Percentiles rank a stretch among this genome's conserved stretches.
These are phyloP conservation scores for Isichthys henryi DNA, from an alignment of 2,113 vertebrate genomes.

Conservation along the genomic window DNA sequence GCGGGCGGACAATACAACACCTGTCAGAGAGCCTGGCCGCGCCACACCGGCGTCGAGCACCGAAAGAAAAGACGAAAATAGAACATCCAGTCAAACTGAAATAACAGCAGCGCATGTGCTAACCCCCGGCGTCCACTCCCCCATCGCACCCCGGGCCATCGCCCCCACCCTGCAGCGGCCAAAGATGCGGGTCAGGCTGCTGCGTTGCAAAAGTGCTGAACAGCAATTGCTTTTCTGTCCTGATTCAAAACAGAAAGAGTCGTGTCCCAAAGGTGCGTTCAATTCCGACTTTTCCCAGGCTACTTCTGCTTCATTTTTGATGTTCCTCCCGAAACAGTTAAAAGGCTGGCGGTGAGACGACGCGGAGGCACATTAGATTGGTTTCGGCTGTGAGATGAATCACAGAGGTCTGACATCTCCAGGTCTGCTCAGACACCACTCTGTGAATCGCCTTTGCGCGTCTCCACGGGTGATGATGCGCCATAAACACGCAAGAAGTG, in stretches of 20 bases:
- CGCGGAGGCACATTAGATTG: background rate
- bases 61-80: constrained; percentile 19
- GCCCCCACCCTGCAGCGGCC: background rate
- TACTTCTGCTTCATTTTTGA: background rate
- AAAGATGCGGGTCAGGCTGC: background rate
- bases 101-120: background rate
- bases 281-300: background rate
- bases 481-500: background rate
- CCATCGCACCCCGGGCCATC: background rate
- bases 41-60: background rate
- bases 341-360: background rate
- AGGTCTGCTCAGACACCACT: background rate
- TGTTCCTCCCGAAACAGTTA: background rate
- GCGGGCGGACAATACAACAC: constrained; percentile 62
- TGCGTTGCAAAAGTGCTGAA: background rate
- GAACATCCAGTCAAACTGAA: constrained; percentile 1
- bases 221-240: background rate
- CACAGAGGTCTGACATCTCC: background rate
- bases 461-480: background rate
- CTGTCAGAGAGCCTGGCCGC: constrained; percentile 41
- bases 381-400: background rate
- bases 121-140: constrained; percentile 34
- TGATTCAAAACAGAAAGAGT: background rate
- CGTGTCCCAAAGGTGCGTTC: background rate
- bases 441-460: background rate